Conservation (phyloP, 2,113 vertebrate genomes). For the Sylvia atricapilla region DNA sequence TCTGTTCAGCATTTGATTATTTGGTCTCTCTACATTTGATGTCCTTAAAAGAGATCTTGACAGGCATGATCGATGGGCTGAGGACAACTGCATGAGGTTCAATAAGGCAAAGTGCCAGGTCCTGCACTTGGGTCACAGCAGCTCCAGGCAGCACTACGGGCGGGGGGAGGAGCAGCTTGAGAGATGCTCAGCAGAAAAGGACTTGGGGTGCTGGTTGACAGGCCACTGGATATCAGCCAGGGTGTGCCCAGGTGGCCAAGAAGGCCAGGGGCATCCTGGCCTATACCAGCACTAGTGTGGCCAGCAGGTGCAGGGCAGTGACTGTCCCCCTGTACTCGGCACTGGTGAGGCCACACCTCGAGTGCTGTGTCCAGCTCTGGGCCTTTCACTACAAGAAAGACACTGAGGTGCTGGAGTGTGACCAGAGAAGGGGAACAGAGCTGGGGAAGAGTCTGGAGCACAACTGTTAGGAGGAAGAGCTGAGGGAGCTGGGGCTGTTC, state of each 20-base stretch:
- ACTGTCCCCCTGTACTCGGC: background rate
- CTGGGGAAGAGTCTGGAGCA: background rate
- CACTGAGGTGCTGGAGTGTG: background rate
- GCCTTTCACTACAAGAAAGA: too few relatives aligned
- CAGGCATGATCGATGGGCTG: background rate
- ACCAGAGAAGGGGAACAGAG: background rate
- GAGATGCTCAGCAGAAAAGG: background rate
- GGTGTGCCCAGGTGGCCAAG: background rate
- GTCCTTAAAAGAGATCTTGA: background rate
- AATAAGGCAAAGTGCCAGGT: background rate
- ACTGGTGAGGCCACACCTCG: background rate
- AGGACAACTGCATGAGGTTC: background rate
- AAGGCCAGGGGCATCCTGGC: background rate
- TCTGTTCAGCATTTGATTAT: background rate
- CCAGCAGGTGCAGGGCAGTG: background rate
- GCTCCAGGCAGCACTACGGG: fast-evolving
- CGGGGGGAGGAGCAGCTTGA: background rate
- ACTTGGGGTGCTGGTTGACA: background rate
- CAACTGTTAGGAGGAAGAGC: background rate
- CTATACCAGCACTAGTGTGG: background rate
- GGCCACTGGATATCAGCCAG: background rate
- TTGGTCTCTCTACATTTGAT: background rate
- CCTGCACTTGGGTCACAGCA: background rate
- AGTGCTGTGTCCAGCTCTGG: background rate
- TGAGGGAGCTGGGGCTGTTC: background rate